phyloP scores from a whole-genome alignment of 2,888 invertebrate species.

The Cephus pygmeus region DNA sequence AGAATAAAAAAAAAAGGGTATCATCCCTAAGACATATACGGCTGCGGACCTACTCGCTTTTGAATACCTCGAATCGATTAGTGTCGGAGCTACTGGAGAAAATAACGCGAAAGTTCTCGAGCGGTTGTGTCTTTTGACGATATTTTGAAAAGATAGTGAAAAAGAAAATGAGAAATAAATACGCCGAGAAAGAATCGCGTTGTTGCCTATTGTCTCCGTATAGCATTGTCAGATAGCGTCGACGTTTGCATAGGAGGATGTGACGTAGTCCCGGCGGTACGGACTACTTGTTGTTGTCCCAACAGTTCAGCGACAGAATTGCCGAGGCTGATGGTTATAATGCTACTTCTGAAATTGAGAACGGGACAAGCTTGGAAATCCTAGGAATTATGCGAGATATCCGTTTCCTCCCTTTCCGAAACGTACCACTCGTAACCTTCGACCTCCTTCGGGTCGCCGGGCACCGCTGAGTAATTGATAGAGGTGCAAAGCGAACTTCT shows the following conservation, averaged over 20 bases:
- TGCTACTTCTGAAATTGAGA: not conserved
- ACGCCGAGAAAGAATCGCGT: not conserved
- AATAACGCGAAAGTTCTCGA: not conserved
- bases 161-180: not conserved
- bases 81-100: not conserved
- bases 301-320: not conserved
- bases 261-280: not conserved
- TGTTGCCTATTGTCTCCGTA: not conserved
- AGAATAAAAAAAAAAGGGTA: not conserved
- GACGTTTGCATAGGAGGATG: not conserved
- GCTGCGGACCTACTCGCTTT: not conserved
- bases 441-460: constrained; percentile 1
- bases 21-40: not conserved
- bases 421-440: not conserved
- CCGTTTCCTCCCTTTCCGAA: not conserved
- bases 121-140: not conserved
- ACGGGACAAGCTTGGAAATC: constrained; percentile 26
- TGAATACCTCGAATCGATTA: not conserved
- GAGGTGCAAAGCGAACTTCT: constrained; percentile 32
- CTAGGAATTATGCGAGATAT: constrained; percentile 37
- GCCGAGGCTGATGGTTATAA: not conserved
- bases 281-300: not conserved
- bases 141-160: not conserved
- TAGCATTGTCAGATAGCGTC: not conserved
- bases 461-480: constrained; percentile 31